Evolutionary conservation across 2,113 vertebrate genomes (phyloP), one percentile per base, ranked within the genome.

Genomic region (Pseudorhombus dupliciocellatus): DNA sequence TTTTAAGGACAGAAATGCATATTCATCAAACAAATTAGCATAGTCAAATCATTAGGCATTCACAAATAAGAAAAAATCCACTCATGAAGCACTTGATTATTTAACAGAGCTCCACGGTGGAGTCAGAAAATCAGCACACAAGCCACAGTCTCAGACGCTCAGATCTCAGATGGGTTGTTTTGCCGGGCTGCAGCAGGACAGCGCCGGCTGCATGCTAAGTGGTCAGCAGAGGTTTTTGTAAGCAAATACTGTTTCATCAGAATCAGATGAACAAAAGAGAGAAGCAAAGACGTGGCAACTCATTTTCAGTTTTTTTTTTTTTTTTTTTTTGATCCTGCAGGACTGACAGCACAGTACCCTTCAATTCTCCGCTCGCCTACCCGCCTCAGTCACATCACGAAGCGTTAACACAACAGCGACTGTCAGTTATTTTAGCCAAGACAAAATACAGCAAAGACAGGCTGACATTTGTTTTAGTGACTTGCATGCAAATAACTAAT

Each of bases 71-170:
- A 9, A 61, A 42, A 69, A 52, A 42, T 63, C 4, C 64, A 52
- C 22, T 40, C 26, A n/a, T 30, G 9, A 31, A 50, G 52, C 44
- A 26, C 50, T 50, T 53, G 22, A 44, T 70, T 66, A 80, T 63
- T 31, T 55, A 70, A 66, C 70, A 80, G 59, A 83, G 61, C 72
- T 48, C 54, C 46, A 57, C 54, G 56, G 51, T 55, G 59, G 9
- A 1, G n/a, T 77, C 20, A 40, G 51, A 7, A 37, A 54, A 78
- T 56, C 65, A 16, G 22, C 51, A 34, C 66, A 75, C 40, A 65
- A 44, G 37, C 64, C 52, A 68, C 30, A 53, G 16, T 42, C 18
- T 60, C 37, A 26, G 21, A 7, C 14, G 18, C 56, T 71, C 66
- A 46, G 18, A 65, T 69, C 55, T 56, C 52, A 26, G 3, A 18